Base-by-base conservation (phyloP, 1,140 invertebrate species). In the Leptinotarsa texana region DNA sequence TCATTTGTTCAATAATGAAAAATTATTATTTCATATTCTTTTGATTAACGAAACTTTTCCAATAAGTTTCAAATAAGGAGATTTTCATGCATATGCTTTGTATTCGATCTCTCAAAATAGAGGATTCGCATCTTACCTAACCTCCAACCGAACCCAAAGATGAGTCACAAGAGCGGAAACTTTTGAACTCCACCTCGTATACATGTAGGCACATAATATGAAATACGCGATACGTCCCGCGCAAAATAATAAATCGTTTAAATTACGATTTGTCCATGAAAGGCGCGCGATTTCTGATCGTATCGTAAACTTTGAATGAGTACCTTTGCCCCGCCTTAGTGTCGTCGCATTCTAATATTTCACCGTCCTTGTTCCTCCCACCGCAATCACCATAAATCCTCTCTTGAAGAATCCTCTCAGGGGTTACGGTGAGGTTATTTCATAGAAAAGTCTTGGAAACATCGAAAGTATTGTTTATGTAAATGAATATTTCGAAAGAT, bases 201-300 rank as follows among this genome's bases (percentile, higher is more conserved):
- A 69, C 67, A 69, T n/a, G 65, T 69, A 69, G 27, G n/a, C 18
- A 33, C 17, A 8, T 69, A 47, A 69, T 49, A 74, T 74, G 63
- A 74, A 74, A 74, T 74, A 74, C 61, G 72, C 63, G 63, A 18
- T 69, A 49, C 63, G 22, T 67, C 65, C 47, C 47, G 24, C 48
- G 72, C 72, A 74, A 74, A 74, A 67, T 67, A 74, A 74, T 74
- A 74, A 74, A 74, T 74, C 72, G 27, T 68, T 66, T 74, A 74
- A 74, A 74, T 74, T 74, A 74, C 72, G 72, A 74, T 74, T 74
- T 74, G 72, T 66, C 72, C 47, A 49, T 74, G 63, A 33, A 57
- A 66, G 51, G 72, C 63, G 72, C 72, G 72, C 67, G 67, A 69
- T 69, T 66, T 18, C 33, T 72, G 70, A 72, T 72, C 70, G 70